Percentiles rank a stretch among this genome's conserved stretches.
phyloP scores from a whole-genome alignment of 2,113 vertebrate species.

The Acinonyx jubatus region DNA sequence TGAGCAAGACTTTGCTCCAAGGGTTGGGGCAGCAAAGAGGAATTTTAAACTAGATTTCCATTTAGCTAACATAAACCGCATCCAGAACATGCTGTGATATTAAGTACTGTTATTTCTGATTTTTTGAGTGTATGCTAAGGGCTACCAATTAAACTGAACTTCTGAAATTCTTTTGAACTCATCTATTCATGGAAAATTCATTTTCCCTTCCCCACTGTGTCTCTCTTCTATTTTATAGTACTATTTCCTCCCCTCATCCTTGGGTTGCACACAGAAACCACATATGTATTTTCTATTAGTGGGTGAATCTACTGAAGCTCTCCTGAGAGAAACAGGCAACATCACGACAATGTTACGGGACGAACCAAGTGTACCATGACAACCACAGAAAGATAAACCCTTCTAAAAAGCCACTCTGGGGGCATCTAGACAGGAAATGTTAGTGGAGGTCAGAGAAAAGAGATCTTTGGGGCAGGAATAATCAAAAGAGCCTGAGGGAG shows the following conservation, averaged over 20 bases:
- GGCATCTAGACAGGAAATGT: not conserved
- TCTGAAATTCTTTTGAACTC: conserved; percentile 54
- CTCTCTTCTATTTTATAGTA: not conserved
- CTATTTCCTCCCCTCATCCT: not conserved
- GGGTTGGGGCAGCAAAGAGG: not conserved
- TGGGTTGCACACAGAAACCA: not conserved
- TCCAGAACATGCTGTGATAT: conserved; percentile 41
- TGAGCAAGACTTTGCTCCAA: not conserved
- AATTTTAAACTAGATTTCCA: conserved; percentile 43
- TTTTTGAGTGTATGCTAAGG: conserved; percentile 59
- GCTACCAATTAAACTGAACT: conserved; percentile 63
- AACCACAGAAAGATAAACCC: not conserved
- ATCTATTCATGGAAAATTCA: conserved; percentile 44
- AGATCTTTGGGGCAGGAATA: not conserved
- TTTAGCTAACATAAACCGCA: conserved; percentile 29
- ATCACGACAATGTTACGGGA: not conserved
- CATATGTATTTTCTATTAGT: not conserved
- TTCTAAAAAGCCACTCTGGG: not conserved
- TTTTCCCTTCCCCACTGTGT: conserved; percentile 26
- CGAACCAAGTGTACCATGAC: not conserved
- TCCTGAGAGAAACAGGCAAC: not conserved
- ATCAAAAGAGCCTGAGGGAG: not conserved
- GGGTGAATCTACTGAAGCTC: not conserved
- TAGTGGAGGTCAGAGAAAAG: not conserved
- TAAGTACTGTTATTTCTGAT: conserved; percentile 51